phyloP scores from a whole-genome alignment of 2,888 invertebrate genomes.

The Drosophila barbarae region DNA sequence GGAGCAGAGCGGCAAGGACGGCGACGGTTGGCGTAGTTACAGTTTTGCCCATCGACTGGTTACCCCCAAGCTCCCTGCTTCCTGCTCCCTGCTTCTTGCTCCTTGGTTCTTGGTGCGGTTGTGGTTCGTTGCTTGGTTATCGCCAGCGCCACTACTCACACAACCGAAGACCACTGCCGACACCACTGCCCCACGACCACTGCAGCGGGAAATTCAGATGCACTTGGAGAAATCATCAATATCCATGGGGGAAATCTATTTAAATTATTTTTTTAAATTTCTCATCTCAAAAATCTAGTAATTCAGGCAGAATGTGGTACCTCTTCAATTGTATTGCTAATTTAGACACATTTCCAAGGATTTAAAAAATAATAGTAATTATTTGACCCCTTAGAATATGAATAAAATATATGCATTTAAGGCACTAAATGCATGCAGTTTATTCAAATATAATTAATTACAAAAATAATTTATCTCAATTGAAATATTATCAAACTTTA shows the following conservation, averaged over 20 bases:
- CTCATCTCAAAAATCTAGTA: background rate
- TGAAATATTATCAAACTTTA: no score
- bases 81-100: slow-evolving; percentile 2
- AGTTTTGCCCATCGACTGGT: slow-evolving; percentile 52
- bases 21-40: slow-evolving; percentile 69
- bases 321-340: background rate
- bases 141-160: slow-evolving; percentile 60
- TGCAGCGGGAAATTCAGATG: slow-evolving; percentile 12
- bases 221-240: slow-evolving; percentile 4
- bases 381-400: background rate
- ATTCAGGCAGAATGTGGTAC: background rate
- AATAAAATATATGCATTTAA: no score
- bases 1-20: slow-evolving; percentile 21
- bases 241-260: no score
- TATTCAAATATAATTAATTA: background rate
- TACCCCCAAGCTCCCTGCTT: background rate
- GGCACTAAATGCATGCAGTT: background rate
- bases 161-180: slow-evolving; percentile 38
- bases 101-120: slow-evolving; percentile 54
- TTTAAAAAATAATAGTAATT: background rate
- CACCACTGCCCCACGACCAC: slow-evolving; percentile 25
- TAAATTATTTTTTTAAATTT: no score
- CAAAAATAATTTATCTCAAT: no score
- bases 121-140: slow-evolving; percentile 74
- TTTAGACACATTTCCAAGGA: background rate